These are phyloP conservation scores for Endomychus coccineus DNA, from an alignment of 2,888 invertebrate genomes.

Conservation along the genomic window DNA sequence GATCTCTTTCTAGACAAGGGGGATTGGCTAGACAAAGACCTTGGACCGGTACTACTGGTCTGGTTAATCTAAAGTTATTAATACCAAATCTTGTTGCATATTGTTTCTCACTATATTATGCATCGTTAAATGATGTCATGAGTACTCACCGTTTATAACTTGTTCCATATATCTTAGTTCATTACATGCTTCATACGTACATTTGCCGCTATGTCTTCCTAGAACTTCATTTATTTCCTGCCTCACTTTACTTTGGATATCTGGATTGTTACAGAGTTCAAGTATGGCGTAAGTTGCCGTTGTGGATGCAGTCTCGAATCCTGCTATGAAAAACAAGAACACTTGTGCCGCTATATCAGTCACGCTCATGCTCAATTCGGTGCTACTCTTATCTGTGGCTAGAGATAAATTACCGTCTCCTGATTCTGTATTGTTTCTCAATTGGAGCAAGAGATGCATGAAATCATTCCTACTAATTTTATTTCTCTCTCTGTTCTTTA, in stretches of 20 bases:
- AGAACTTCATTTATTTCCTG: background rate
- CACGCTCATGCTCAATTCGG: background rate
- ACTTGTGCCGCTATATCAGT: no score
- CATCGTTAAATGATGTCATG: background rate
- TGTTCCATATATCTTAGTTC: no score
- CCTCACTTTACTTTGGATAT: background rate
- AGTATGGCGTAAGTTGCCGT: background rate
- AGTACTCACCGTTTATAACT: background rate
- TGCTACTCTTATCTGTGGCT: background rate
- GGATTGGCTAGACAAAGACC: no score
- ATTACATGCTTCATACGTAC: no score
- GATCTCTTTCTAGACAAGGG: no score
- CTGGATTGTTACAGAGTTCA: no score
- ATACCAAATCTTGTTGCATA: no score
- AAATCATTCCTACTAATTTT: background rate
- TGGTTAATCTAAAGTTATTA: no score
- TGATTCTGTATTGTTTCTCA: no score
- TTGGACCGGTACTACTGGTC: no score
- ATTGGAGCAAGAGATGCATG: background rate
- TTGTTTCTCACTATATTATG: background rate
- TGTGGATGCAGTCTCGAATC: background rate
- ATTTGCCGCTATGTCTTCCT: no score
- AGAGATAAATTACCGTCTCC: background rate
- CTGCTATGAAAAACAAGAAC: no score
- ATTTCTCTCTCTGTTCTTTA: background rate